phyloP scores from a whole-genome alignment of 2,797 vertebrate genomes.

The Psittacula echo region DNA sequence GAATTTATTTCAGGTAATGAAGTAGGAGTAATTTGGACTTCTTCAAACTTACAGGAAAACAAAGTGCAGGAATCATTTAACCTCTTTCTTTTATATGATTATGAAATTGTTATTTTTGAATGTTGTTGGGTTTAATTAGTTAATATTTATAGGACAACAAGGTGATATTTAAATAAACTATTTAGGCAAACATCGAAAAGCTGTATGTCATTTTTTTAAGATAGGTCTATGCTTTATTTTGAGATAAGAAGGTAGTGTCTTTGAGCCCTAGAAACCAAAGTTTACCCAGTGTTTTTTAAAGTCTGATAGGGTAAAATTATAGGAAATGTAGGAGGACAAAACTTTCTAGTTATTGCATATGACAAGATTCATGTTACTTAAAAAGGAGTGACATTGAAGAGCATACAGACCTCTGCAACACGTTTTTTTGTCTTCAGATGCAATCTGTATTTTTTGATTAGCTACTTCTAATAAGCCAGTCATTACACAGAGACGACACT shows the following conservation, averaged over 20 bases:
- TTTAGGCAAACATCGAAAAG: neutral
- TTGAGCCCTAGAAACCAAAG: neutral
- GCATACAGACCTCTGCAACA: neutral
- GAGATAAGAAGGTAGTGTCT: neutral
- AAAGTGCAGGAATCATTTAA: neutral
- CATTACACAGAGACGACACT: neutral
- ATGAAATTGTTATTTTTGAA: neutral
- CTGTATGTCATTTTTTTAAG: neutral
- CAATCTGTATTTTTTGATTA: neutral
- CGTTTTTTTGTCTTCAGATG: neutral
- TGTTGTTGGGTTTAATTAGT: neutral
- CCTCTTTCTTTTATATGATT: neutral
- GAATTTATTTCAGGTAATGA: neutral
- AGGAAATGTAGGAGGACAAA: neutral
- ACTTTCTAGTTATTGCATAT: neutral
- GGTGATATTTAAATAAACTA: neutral
- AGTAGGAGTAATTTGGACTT: neutral
- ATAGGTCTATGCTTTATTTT: neutral
- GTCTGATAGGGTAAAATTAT: neutral
- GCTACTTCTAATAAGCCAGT: neutral
- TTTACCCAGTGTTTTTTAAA: neutral
- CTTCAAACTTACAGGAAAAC: neutral
- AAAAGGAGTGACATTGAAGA: neutral
- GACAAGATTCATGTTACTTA: neutral
- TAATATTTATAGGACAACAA: neutral